Conservation (phyloP, 2,113 vertebrate species). For the Gymnogyps californianus region DNA sequence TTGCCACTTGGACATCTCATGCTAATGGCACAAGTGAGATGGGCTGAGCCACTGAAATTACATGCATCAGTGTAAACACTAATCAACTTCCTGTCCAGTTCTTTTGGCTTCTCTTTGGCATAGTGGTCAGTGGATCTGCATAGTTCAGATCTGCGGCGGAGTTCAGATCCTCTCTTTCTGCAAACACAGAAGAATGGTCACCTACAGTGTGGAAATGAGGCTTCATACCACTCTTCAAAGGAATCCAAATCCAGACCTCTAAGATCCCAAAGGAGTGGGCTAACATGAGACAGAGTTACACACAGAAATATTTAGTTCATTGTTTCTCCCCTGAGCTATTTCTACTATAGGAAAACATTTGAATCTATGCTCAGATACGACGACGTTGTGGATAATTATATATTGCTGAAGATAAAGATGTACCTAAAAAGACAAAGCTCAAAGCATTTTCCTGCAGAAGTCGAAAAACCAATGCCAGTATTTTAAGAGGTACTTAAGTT, state of each 20-base stretch:
- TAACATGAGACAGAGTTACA: not conserved
- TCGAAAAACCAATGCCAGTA: not conserved
- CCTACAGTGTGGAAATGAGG: not conserved
- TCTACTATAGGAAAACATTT: not conserved
- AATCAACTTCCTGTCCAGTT: not conserved
- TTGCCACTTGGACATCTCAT: not conserved
- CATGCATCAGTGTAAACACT: not conserved
- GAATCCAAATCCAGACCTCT: not conserved
- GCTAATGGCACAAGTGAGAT: not conserved
- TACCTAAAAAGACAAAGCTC: not conserved
- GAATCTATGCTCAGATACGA: not conserved
- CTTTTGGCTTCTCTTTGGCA: not conserved
- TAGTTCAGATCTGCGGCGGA: not conserved
- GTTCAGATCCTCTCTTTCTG: not conserved
- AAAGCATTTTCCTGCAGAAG: not conserved
- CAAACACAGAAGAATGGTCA: not conserved
- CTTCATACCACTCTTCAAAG: not conserved
- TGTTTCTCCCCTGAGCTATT: not conserved
- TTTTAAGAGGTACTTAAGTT: not conserved
- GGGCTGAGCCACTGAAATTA: not conserved
- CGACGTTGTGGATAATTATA: not conserved
- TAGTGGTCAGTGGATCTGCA: not conserved
- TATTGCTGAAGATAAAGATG: not conserved
- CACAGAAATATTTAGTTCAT: not conserved
- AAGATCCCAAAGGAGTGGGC: not conserved